These are phyloP conservation scores for Tenthredo mesomela DNA, from an alignment of 2,888 invertebrate genomes.

Conservation along the genomic window DNA sequence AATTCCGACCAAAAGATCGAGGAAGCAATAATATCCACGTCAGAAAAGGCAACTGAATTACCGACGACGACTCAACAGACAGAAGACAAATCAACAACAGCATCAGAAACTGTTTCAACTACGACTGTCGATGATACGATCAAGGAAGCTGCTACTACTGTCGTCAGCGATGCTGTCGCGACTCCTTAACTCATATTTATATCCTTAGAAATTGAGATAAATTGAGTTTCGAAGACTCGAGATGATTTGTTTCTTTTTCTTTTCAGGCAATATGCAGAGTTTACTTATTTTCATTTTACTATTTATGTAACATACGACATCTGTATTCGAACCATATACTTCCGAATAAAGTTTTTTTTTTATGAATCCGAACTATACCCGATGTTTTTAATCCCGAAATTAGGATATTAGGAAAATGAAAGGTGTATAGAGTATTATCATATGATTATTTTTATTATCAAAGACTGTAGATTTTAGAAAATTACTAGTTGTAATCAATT, in stretches of 20 bases:
- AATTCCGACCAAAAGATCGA: background rate
- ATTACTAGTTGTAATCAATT: too few species aligned
- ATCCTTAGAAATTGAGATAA: background rate
- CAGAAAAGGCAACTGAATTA: slow-evolving; percentile 9
- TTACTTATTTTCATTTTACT: background rate
- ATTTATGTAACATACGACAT: background rate
- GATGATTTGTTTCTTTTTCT: background rate
- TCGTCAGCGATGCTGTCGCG: background rate
- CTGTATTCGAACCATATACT: background rate
- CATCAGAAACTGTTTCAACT: background rate
- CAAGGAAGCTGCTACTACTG: slow-evolving; percentile 23
- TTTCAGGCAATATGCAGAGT: background rate
- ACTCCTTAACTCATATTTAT: background rate
- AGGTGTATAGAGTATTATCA: background rate
- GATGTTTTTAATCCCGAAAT: background rate
- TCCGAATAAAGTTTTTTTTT: slow-evolving; percentile 27
- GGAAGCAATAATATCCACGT: background rate
- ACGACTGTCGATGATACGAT: background rate
- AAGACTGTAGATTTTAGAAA: background rate
- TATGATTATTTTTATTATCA: background rate
- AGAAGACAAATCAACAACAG: slow-evolving; percentile 12
- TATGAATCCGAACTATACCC: background rate
- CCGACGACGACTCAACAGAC: background rate
- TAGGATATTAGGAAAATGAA: background rate
- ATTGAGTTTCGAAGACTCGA: background rate